Base-by-base conservation (phyloP, 2,113 vertebrate genomes). In the Otus sunia region DNA sequence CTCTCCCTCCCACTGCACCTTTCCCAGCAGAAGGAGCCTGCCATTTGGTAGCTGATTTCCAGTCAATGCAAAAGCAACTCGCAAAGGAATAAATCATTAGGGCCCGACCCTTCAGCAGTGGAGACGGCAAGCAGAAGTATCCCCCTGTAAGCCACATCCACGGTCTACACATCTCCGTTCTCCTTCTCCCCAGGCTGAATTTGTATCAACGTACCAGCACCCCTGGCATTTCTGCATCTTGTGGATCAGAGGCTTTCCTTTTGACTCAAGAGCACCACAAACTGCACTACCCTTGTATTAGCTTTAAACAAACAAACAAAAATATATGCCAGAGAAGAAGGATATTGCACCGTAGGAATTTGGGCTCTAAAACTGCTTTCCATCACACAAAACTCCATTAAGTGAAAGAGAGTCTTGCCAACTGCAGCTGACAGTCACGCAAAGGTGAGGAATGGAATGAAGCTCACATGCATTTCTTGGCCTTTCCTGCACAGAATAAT, bases 401-500 rank as follows among this genome's bases (percentile, higher is more conserved):
- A 91, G 84, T 73, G 67, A 90, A 88, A 82, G 63, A 90, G 92
- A 93, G 90, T 88, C 88, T 90, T 90, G 93, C 72, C 90, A 95
- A 92, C 96, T 73, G 78, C 92, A 96, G 95, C 91, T 82, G 53
- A 94, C 89, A 97, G 96, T 87, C 95, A 96, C 92, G 27, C 66
- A 62, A 95, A 96, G 95, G 89, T 92, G 94, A 95, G 83, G 83
- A 94, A 94, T 52, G 88, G 94, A 97, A 97, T 93, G 87, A 97
- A 96, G 96, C 92, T 97, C 86, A 97, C 96, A 97, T 98, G 97
- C 97, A 97, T 86, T 97, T 96, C 97, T 97, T 97, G 97, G 97
- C 98, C 98, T 98, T 97, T 96, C 97, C 98, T 97, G 97, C 96
- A 97, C 98, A 97, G 97, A 98, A 95, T 90, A 96, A 97, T 97